Percentiles rank a stretch among this genome's conserved stretches.
Conservation (phyloP, 2,888 invertebrate genomes). For the Chloroclystis v-ata region DNA sequence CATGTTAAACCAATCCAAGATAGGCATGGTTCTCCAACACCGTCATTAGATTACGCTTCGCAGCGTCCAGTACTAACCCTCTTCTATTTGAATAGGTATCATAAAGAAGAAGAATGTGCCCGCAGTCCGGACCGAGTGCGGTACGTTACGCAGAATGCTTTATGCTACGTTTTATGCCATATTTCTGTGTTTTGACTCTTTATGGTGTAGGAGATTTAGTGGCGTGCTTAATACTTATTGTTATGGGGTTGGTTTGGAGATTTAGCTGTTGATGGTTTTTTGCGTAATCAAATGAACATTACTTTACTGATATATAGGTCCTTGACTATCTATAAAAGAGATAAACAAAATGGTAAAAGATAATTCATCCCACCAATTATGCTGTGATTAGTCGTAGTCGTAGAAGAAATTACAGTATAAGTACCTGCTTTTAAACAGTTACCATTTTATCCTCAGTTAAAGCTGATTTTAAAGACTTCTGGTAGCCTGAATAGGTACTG, state of each 20-base stretch:
- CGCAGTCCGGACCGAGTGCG: constrained; percentile 50
- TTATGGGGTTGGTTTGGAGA: constrained; percentile 2
- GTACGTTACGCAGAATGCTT: constrained; percentile 29
- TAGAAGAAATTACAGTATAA: no score
- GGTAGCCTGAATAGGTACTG: no score
- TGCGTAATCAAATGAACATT: no score
- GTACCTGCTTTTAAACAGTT: no score
- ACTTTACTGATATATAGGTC: no score
- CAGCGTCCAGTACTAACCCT: constrained; percentile 2
- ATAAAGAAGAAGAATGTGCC: constrained; percentile 70
- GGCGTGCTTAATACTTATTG: constrained; percentile 9
- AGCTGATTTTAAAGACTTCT: no score
- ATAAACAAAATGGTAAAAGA: no score
- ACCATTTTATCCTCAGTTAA: no score
- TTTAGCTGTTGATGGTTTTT: background rate
- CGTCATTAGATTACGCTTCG: background rate
- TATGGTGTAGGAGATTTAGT: constrained; percentile 22
- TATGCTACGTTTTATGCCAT: constrained; percentile 49
- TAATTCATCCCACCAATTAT: no score
- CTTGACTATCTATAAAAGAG: no score
- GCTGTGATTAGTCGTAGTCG: no score
- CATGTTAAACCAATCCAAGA: background rate
- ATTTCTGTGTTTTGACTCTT: constrained; percentile 39
- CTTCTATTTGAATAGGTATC: constrained; percentile 45
- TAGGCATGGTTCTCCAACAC: background rate